phyloP scores from a whole-genome alignment of 2,113 vertebrate species.

The Lepidothrix coronata region DNA sequence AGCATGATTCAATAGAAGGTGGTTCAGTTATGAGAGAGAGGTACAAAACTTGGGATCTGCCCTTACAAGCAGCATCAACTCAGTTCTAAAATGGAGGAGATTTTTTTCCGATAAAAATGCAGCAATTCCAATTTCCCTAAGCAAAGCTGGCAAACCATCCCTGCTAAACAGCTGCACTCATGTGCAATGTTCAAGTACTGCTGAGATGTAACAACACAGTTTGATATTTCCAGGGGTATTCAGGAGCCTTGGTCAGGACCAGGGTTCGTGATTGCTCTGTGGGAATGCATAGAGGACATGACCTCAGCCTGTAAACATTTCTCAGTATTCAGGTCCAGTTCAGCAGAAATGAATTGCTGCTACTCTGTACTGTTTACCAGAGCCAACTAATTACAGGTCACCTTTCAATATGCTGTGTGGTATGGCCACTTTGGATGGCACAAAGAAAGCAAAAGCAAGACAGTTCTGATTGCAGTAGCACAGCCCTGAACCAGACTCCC shows the following conservation, averaged over 20 bases:
- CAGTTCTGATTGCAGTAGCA: background rate
- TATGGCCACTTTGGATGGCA: background rate
- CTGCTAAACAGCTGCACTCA: background rate
- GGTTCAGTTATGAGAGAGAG: background rate
- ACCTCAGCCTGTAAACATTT: background rate
- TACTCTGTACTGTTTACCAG: background rate
- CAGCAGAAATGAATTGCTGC: background rate
- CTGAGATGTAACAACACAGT: background rate
- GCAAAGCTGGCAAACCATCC: background rate
- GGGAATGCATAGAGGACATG: accelerated
- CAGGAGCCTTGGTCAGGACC: background rate
- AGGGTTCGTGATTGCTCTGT: background rate
- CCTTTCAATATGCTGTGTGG: background rate
- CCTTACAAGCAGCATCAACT: background rate
- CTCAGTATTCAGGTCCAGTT: background rate
- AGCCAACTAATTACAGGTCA: background rate
- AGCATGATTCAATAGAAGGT: background rate
- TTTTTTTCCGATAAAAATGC: background rate
- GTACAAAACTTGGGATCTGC: background rate
- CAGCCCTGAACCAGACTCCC: background rate
- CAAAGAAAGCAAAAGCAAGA: background rate
- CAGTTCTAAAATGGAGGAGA: background rate
- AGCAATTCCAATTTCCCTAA: background rate
- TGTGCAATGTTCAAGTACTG: background rate
- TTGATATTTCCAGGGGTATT: background rate